Percentiles rank a stretch among this genome's conserved stretches.
Conservation (phyloP, 2,113 vertebrate species). For the Tragelaphus scriptus region DNA sequence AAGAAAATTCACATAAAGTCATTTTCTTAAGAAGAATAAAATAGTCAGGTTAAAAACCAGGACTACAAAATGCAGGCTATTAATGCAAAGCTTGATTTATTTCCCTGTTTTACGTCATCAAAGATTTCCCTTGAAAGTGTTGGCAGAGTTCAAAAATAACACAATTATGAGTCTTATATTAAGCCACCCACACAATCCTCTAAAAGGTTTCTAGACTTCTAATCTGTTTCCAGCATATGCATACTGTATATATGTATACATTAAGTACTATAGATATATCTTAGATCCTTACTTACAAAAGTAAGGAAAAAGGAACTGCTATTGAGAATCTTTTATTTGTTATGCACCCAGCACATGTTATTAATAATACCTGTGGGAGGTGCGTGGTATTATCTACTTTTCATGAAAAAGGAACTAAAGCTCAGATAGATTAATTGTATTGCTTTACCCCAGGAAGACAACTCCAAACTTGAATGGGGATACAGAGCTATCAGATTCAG, state of each 20-base stretch:
- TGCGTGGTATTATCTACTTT: neutral
- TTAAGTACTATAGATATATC: neutral
- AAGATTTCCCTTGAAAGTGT: conserved; percentile 11
- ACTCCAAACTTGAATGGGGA: neutral
- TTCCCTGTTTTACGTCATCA: neutral
- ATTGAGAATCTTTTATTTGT: neutral
- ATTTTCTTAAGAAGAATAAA: neutral
- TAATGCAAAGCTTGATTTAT: neutral
- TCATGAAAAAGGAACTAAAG: neutral
- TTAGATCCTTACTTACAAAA: neutral
- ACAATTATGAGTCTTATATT: conserved; percentile 29
- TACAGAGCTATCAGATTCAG: neutral
- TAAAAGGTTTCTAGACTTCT: conserved; percentile 15
- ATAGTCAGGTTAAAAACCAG: neutral
- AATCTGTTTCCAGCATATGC: neutral
- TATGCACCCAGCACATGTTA: neutral
- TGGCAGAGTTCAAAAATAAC: conserved; percentile 12
- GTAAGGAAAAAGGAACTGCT: neutral
- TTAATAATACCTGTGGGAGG: neutral
- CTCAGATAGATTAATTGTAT: neutral
- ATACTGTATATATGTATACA: neutral
- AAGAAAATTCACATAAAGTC: neutral
- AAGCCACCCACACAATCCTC: conserved; percentile 33
- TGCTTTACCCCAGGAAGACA: neutral
- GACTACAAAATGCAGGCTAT: neutral